Evolutionary conservation across 2,797 vertebrate genomes (phyloP).

Genomic region (Cynodonichthys magdalenae): DNA sequence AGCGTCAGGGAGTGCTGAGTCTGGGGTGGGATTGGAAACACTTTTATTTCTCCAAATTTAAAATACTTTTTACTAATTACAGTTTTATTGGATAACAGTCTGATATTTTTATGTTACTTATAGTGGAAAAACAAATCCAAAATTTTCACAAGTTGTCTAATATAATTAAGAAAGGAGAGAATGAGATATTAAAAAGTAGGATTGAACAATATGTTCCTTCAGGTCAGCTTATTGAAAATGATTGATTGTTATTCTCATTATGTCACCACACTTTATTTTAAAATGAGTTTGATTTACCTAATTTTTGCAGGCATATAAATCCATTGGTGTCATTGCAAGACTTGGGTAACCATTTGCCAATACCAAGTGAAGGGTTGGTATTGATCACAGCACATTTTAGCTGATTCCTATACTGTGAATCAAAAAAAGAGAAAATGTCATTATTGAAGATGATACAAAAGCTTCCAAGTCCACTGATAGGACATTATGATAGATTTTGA

Average conservation of each 20-base stretch:
- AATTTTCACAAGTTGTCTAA: not conserved
- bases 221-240: not conserved
- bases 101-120: too few relatives aligned
- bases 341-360: constrained; percentile 53
- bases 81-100: too few relatives aligned
- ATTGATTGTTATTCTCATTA: not conserved
- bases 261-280: rapidly evolving
- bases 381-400: constrained; percentile 41
- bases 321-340: constrained; percentile 57
- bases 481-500: too few relatives aligned
- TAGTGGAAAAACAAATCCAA: too few relatives aligned
- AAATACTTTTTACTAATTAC: not conserved
- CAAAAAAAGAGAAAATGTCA: not conserved
- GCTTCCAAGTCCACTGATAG: not conserved
- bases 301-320: constrained; percentile 55
- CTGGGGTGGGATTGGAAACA: constrained; percentile 22
- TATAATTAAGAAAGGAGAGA: not conserved
- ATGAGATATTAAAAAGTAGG: not conserved
- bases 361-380: rapidly evolving
- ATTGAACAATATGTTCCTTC: not conserved
- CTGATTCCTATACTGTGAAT: not conserved
- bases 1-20: not conserved
- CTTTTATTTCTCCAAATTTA: not conserved
- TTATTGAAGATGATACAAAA: not conserved
- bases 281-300: constrained; percentile 43